Base-by-base conservation (phyloP, 2,888 invertebrate genomes). In the Epinotia ramella region DNA sequence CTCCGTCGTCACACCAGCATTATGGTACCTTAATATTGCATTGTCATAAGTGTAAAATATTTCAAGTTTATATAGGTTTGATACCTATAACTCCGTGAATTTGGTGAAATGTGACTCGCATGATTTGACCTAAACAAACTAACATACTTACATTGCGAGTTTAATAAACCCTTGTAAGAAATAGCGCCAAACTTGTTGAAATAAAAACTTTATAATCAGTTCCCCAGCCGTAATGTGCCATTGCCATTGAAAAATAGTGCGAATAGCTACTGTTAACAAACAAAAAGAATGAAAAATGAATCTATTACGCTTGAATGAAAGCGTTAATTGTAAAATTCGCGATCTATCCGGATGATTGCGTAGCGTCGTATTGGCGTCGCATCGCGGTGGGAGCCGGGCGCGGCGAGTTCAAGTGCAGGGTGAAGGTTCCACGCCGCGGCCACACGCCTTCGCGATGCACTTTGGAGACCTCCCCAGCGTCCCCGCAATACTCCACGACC, bases 361-460 rank as follows among this genome's bases (percentile, higher is more conserved):
- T 86, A 87, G 87, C 87, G 87, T 84, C 33, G 68, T 40, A 40
- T 63, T 40, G 44, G 67, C 70, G 80, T 82, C 80, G 76, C 78
- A 71, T 40, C 76, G 76, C 76, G 77, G 77, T 73, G 70, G 72
- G 77, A 74, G 81, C 81, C 78, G 81, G 82, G 78, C 77, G 79
- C 78, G 80, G 80, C 79, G 89, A 92, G 93, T 94, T 93, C 94
- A 94, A 93, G 94, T 89, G 88, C 91, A 92, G 90, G 94, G 91
- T 94, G 93, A 94, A 94, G 93, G 94, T 89, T 92, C 83, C 87
- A 83, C 84, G 80, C 80, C 62, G 33, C 56, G 68, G 78, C 78
- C 80, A 70, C 75, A 69, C 73, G 67, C 73, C 78, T 62, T 57
- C 70, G 68, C 62, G 63, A 28, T 67, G 66, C 67, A 56, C 60